Percentiles rank a stretch among this genome's conserved stretches.
Evolutionary conservation across 53 echinoderm and acorn worm species (phyloP).

Genomic region (Mesocentrotus franciscanus): DNA sequence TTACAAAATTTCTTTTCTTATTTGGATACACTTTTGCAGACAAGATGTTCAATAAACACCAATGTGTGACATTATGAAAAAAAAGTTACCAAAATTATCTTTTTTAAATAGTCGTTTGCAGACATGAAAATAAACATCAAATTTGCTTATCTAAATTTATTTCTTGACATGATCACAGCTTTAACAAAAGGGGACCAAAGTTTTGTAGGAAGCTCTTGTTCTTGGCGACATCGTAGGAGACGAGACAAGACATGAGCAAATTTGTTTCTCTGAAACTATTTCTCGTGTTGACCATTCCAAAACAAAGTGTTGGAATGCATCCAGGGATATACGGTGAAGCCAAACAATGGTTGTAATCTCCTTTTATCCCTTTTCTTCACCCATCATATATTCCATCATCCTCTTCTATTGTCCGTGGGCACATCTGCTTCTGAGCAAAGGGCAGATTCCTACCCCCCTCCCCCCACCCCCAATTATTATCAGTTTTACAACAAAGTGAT

Average conservation of each 20-base stretch:
- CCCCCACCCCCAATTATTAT: not conserved
- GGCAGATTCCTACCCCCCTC: not conserved
- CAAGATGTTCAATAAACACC: not conserved
- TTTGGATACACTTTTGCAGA: constrained; percentile 18
- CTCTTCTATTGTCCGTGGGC: not conserved
- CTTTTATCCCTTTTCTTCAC: not conserved
- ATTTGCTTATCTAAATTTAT: not conserved
- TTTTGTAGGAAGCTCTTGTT: not conserved
- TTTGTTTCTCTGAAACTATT: constrained; percentile 38
- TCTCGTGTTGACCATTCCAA: not conserved
- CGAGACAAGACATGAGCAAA: not conserved
- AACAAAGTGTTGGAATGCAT: constrained; percentile 49
- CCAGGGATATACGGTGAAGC: constrained; percentile 5
- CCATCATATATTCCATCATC: constrained; percentile 20
- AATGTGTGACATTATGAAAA: not conserved
- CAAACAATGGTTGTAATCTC: constrained; percentile 4
- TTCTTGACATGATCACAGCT: not conserved
- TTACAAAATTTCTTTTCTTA: not conserved
- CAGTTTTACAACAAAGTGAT: not conserved
- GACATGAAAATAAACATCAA: not conserved
- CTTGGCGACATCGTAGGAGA: not conserved
- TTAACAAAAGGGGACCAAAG: not conserved
- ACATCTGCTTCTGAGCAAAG: constrained; percentile 20
- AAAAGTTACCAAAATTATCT: not conserved
- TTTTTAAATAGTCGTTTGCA: not conserved